Conservation (phyloP, 1,140 invertebrate species). For the Heliconius nattereri region DNA sequence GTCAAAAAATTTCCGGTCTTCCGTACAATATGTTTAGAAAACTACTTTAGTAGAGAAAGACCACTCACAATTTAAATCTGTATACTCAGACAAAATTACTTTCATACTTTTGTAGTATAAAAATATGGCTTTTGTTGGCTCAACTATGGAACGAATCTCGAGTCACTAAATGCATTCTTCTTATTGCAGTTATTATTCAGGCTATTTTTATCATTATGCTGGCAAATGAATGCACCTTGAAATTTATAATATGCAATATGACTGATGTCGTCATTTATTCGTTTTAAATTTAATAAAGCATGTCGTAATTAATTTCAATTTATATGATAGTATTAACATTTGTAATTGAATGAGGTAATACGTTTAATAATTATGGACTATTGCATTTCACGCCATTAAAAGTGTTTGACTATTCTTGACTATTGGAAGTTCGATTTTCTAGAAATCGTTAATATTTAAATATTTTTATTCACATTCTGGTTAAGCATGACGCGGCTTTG, state of each 20-base stretch:
- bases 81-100: conserved; percentile 24
- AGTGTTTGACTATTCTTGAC: too few relatives aligned
- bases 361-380: not conserved
- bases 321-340: not conserved
- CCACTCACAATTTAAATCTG: conserved; percentile 17
- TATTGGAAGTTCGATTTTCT: too few relatives aligned
- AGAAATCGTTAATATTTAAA: too few relatives aligned
- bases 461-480: too few relatives aligned
- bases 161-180: conserved; percentile 23
- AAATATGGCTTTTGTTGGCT: conserved; percentile 30
- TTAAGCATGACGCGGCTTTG: too few relatives aligned
- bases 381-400: too few relatives aligned
- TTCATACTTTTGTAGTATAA: conserved; percentile 29
- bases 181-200: conserved; percentile 23
- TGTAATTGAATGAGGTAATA: not conserved
- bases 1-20: not conserved
- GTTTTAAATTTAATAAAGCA: not conserved
- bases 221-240: not conserved
- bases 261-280: not conserved
- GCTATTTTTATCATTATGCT: conserved; percentile 7
- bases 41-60: conserved; percentile 16
- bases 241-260: not conserved
- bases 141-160: conserved; percentile 20
- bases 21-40: not conserved
- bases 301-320: not conserved